These are phyloP conservation scores for Cygnus olor DNA, from an alignment of 2,797 vertebrate species.

Conservation along the genomic window DNA sequence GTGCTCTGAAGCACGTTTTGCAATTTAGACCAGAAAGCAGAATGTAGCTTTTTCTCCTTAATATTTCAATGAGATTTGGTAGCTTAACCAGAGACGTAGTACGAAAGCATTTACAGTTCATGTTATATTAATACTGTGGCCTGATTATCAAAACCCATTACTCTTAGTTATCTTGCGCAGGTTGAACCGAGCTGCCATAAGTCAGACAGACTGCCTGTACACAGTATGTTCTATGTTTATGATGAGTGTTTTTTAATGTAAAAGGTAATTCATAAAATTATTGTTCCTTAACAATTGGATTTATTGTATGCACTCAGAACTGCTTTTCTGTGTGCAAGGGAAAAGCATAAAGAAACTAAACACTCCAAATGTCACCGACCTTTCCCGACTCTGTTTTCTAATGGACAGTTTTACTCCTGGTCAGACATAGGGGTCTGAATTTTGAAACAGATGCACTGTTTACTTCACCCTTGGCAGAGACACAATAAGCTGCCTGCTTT, in stretches of 20 bases:
- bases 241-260: conserved; percentile 75
- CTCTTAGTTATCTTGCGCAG: conserved; percentile 81
- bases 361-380: conserved; percentile 61
- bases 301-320: conserved; percentile 71
- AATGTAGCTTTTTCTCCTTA: conserved; percentile 73
- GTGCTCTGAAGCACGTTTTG: conserved; percentile 47
- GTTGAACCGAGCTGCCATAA: conserved; percentile 76
- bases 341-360: conserved; percentile 39
- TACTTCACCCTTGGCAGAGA: conserved; percentile 70
- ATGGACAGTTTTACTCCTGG: conserved; percentile 75
- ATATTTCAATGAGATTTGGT: conserved; percentile 83
- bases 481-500: conserved; percentile 65
- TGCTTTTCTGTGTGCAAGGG: conserved; percentile 61
- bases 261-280: conserved; percentile 78
- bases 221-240: conserved; percentile 71
- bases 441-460: conserved; percentile 69
- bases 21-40: conserved; percentile 64
- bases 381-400: conserved; percentile 47
- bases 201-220: conserved; percentile 78
- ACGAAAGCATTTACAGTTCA: conserved; percentile 82
- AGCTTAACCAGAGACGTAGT: conserved; percentile 77
- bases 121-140: conserved; percentile 85
- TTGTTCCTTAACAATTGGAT: conserved; percentile 76
- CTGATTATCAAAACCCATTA: conserved; percentile 85
- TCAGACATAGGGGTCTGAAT: conserved; percentile 67